Evolutionary conservation across 2,888 invertebrate species (phyloP).

Genomic region (Lydus trimaculatus): DNA sequence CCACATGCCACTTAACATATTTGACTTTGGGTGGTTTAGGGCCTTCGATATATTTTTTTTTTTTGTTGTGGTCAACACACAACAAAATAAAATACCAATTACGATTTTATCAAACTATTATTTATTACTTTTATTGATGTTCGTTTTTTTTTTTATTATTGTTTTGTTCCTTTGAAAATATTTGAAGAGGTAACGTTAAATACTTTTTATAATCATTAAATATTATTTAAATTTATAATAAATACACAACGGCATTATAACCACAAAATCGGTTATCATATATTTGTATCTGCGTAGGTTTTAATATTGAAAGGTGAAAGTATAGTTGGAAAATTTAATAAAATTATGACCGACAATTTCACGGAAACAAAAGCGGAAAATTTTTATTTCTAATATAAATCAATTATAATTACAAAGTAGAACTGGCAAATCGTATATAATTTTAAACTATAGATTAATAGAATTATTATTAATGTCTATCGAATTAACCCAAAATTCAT

Average conservation of each 20-base stretch:
- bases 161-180: constrained; percentile 12
- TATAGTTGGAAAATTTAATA: constrained; percentile 14
- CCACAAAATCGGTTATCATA: constrained; percentile 21
- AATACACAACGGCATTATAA: constrained; percentile 18
- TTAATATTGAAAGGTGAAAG: constrained; percentile 20
- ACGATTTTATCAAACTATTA: constrained; percentile 33
- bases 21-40: constrained; percentile 34
- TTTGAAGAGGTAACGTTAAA: constrained; percentile 15
- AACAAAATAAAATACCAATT: constrained; percentile 33
- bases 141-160: too few relatives aligned
- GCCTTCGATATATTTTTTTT: constrained; percentile 19
- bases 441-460: background rate
- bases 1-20: constrained; percentile 38
- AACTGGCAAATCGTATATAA: background rate
- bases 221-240: constrained; percentile 23
- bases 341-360: constrained; percentile 16
- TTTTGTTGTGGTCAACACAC: constrained; percentile 15
- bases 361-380: constrained; percentile 12
- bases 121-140: constrained; percentile 24
- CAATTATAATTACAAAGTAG: constrained; percentile 12
- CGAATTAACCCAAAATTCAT: constrained; percentile 1
- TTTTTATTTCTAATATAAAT: constrained; percentile 9
- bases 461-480: constrained; percentile 9
- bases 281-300: constrained; percentile 26
- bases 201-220: constrained; percentile 18